These are phyloP conservation scores for Phortica magna DNA, from an alignment of 2,888 invertebrate genomes.

Conservation along the genomic window DNA sequence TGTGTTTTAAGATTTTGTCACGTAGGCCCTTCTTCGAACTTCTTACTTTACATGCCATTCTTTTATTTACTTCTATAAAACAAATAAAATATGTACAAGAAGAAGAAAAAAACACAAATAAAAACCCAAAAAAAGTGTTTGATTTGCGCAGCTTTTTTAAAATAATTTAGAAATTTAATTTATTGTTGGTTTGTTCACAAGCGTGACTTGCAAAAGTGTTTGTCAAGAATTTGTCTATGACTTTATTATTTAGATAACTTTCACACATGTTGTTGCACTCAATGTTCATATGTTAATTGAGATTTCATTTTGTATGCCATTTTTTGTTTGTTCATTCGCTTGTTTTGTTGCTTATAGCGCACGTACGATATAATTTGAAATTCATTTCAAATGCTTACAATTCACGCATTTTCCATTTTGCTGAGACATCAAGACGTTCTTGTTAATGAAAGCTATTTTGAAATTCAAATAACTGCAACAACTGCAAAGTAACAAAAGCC, in stretches of 20 bases:
- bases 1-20: slow-evolving; percentile 51
- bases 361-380: slow-evolving; percentile 11
- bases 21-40: slow-evolving; percentile 51
- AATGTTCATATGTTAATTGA: not conserved
- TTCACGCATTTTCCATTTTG: slow-evolving; percentile 2
- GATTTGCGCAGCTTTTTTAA: not conserved
- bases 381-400: slow-evolving; percentile 21
- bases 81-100: not conserved
- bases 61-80: not conserved
- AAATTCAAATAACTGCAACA: slow-evolving; percentile 29
- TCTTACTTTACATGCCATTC: slow-evolving; percentile 33
- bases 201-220: slow-evolving; percentile 7
- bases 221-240: not conserved
- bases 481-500: slow-evolving; percentile 10
- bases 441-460: slow-evolving; percentile 26
- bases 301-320: not conserved
- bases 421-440: not conserved
- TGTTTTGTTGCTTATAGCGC: not conserved
- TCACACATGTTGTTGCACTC: not conserved
- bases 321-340: not conserved
- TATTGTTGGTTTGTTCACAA: not conserved
- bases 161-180: not conserved
- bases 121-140: not conserved
- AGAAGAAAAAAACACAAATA: not conserved
- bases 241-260: not conserved